Evolutionary conservation across 2,888 invertebrate genomes (phyloP), one percentile per base, ranked within the genome.

Genomic region (Neoitamus cyanurus): DNA sequence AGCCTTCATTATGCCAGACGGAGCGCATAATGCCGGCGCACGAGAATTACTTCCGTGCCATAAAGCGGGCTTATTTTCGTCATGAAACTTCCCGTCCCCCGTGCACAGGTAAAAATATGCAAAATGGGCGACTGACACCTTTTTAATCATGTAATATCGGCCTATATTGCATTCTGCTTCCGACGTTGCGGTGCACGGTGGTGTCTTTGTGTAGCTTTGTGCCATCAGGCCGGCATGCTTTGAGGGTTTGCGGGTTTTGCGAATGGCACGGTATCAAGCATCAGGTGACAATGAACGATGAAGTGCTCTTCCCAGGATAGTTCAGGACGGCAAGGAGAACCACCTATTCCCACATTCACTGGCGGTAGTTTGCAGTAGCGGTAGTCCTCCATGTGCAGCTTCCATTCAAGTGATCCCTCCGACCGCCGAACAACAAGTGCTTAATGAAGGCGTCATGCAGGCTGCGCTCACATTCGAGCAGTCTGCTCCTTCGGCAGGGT

Each of bases 281-380:
- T 37, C 36, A 37, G 75, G 37, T 75, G 75, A 75, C 75, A 75
- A 75, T 75, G 75, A 75, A 75, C 75, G 75, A 20, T 75, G 34
- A 37, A 75, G 75, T 36, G 37, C 75, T 37, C 37, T 37, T 75
- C 31, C 37, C 75, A 15, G 25, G 11, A 15, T 75, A 36, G 37
- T 37, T 25, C 70, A n/a, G 15, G 70, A 13, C 13, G 37, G 75
- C 0, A 70, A 11, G 70, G 25, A 13, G 20, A 15, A 37, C 25
- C 25, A 70, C 25, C n/a, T 70, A n/a, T 30, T 5, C 31, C 0
- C 20, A 2, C 15, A 34, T 73, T 31, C 73, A 73, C 31, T 6
- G 30, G 15, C 34, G 30, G 20, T 36, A 25, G 75, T 37, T 37
- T 30, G 0, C 70, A 70, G n/a, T 31, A 70, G n/a, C 31, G 31